Base-by-base conservation (phyloP, 2,797 vertebrate genomes). In the Fringilla coelebs region DNA sequence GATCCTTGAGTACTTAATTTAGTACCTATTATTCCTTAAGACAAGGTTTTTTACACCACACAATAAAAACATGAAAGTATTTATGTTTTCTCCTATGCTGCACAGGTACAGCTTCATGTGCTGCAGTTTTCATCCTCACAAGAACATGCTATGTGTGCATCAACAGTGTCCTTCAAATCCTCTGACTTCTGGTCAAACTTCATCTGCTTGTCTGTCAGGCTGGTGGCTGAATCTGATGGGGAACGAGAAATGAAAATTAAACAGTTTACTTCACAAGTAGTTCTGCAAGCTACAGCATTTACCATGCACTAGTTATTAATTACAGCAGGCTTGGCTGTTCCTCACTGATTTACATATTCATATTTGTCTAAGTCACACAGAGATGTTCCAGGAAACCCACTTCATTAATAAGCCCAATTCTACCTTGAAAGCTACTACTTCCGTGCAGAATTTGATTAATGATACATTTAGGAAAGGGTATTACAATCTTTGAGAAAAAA, bases 101-200 rank as follows among this genome's bases (percentile, higher is more conserved):
- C 46, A 55, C 38, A 51, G 41, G 58, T 65, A 82, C 83, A 90
- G 85, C 75, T 88, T 96, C 79, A 97, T 1, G 66, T 1, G 3
- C 85, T 81, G 79, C 96, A 97, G 25, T 84, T 77, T 63, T 94
- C 73, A 0, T 71, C 12, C 57, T 93, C 77, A 87, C 97, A 98
- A 49, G 93, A 96, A 75, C 97, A 98, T 10, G 90, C 84, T 51
- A 26, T 67, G 43, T 98, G 97, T 67, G 96, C 96, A 51, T 97
- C 95, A 79, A 97, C 40, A 25, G 54, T 85, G 57, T 95, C 88
- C 60, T 87, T 49, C 12, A 94, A 60, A 22, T 98, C 97, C 78
- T 97, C 96, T 76, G 96, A 92, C 89, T 98, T 98, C 90, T 94
- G 90, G 76, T 96, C 96, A 0, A 97, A 84, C 57, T 92, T 95